Conservation (phyloP, 2,113 vertebrate species). For the Macaca fascicularis region T2T-MFA8v1.1 NC_088380.1:144230501-144231000, state of each 20-base stretch:
- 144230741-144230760: background rate
- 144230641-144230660: background rate
- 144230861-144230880: conserved; percentile 25
- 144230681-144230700: conserved; percentile 15
- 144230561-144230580: background rate
- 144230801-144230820: background rate
- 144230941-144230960: background rate
- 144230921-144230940: background rate
- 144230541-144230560: background rate
- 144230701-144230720: background rate
- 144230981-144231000: conserved; percentile 34
- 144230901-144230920: background rate
- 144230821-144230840: background rate
- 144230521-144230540: background rate
- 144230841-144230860: conserved; percentile 36
- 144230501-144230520: background rate
- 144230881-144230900: background rate
- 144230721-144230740: background rate
- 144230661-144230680: background rate
- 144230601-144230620: background rate
- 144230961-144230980: background rate
- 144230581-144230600: background rate
- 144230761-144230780: background rate
- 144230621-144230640: conserved; percentile 11
- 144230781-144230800: background rate